Base-by-base conservation (phyloP, 1,140 invertebrate genomes). In the Drosophila kanapiae region DNA sequence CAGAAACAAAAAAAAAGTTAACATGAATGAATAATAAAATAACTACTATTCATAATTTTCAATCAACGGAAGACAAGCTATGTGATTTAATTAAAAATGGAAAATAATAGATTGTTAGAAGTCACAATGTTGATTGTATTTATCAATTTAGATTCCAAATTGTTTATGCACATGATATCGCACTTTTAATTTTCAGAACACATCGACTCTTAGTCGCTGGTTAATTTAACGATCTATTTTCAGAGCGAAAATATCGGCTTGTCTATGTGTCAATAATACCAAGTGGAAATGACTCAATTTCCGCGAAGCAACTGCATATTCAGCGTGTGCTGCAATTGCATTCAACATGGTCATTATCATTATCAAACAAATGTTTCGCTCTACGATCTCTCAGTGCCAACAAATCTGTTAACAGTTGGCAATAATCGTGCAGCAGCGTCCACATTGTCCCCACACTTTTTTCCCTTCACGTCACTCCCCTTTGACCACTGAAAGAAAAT, bases 371-470 rank as follows among this genome's bases (percentile, higher is more conserved):
- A 86, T 87, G 61, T 60, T 78, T 45, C 57, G 62, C 45, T 38
- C 53, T 45, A 29, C 57, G 48, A 63, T 61, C 72, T 31, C 43
- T 62, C 63, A 59, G 47, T 45, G 75, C 79, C 76, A 81, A 91
- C 91, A 91, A 91, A 91, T 91, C 91, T 92, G 67, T 91, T 92
- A 92, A 87, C 91, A 91, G 91, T 92, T 84, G 82, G 90, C 82
- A 91, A 92, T 91, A 91, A 92, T 91, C 78, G 84, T 88, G 85
- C 67, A 70, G 82, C 76, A 78, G 77, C 58, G 61, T 70, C 62
- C 71, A 60, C 77, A 64, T 80, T 91, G 82, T 91, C 75, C 74
- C 75, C 64, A 69, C 56, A 45, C 57, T 27, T 47, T 33, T 35
- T 37, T 53, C 40, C 63, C 29, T 18, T 27, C 18, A 6, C 18